These are phyloP conservation scores for Pteromalus puparum DNA, from an alignment of 1,140 invertebrate species.

Conservation along the genomic window DNA sequence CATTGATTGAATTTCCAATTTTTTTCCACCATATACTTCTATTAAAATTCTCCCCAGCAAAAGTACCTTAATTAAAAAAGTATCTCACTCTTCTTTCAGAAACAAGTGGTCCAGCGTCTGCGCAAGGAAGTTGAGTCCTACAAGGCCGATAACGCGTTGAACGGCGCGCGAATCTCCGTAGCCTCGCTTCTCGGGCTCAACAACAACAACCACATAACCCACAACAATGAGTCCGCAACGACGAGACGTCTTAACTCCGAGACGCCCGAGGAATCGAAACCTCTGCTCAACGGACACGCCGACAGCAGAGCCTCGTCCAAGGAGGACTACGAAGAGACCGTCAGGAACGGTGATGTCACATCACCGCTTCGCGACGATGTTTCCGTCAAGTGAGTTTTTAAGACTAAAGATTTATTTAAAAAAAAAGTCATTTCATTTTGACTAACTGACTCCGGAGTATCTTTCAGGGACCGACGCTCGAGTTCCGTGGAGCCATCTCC, in stretches of 20 bases:
- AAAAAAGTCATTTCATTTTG: neutral
- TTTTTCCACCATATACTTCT: no score
- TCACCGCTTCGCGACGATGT: constrained; percentile 53
- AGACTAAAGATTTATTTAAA: no score
- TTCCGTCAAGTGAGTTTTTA: constrained; percentile 53
- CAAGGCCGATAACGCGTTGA: constrained; percentile 63
- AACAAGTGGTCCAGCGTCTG: constrained; percentile 67
- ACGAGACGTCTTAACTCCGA: neutral
- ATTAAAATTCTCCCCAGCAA: no score
- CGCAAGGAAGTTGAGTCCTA: constrained; percentile 67
- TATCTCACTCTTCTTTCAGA: constrained; percentile 57
- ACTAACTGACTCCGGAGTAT: no score
- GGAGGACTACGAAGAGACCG: constrained; percentile 65
- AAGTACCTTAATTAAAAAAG: no score
- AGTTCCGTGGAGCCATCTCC: constrained; percentile 61
- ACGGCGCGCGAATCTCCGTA: constrained; percentile 66
- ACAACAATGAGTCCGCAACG: constrained; percentile 60
- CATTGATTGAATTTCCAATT: no score
- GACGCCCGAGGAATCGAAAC: neutral
- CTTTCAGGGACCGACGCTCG: constrained; percentile 25
- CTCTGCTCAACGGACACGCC: constrained; percentile 57
- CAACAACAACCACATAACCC: constrained; percentile 61
- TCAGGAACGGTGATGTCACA: constrained; percentile 63
- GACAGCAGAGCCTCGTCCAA: constrained; percentile 56
- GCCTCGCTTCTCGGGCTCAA: constrained; percentile 64